Evolutionary conservation across 2,888 invertebrate genomes (phyloP), one percentile per base, ranked within the genome.

Genomic region (Tenthredo distinguenda): DNA sequence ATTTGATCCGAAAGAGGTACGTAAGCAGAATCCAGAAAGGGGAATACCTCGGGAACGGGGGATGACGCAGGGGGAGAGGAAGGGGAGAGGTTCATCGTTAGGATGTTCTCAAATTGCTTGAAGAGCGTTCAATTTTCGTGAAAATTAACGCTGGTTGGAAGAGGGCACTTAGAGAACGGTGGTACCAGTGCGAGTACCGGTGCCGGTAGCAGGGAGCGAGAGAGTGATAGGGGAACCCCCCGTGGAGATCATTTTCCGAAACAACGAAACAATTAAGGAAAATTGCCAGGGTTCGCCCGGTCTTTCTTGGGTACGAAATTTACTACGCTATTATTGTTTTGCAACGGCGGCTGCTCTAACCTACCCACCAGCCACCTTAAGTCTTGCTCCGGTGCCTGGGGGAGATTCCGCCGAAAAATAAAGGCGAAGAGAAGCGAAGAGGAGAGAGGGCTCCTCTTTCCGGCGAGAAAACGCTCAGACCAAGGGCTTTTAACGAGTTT

Each of bases 261-360:
- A 85, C 85, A 85, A 85, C 85, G 85, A 85, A 85, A 85, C 85
- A 77, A 85, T 85, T 85, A 85, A 85, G 76, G 85, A 85, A 77
- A 76, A 85, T 85, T 77, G 76, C 74, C 77, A 40, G 85, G 77
- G 85, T 85, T 65, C 65, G 76, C 65, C 65, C 77, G 58, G 47
- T 68, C 47, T 31, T 65, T 47, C 83, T 83, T 71, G 83, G 81
- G 81, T 62, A 62, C 2, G 58, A 84, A 85, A 76, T 85, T 85
- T 85, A 85, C 77, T 65, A 77, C 68, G 77, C 76, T 76, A 85
- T 85, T 77, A 77, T 85, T 77, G 85, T 79, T 77, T 85, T 85
- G 84, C 62, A 84, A 84, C 62, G 62, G 55, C 74, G 37, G 34
- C 84, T 43, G 40, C 31, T 12, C 74, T 76, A 76, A 84, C 84